phyloP scores from a whole-genome alignment of 2,797 vertebrate species.

The Euthynnus affinis region DNA sequence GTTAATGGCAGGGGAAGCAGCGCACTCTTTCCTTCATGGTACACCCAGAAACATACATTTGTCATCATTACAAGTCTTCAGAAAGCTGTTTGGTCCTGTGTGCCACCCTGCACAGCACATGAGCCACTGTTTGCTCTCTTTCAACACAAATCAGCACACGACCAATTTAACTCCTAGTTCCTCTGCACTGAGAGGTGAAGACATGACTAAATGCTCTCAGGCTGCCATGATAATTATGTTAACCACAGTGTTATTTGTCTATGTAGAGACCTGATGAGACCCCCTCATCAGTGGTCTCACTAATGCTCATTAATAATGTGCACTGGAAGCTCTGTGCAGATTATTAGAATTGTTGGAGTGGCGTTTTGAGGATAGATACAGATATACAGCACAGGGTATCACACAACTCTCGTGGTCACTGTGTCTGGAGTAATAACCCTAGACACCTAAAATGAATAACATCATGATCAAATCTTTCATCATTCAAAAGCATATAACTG shows the following conservation, averaged over 20 bases:
- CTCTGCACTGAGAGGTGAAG: constrained; percentile 23
- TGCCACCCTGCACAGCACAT: constrained; percentile 37
- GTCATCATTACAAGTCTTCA: constrained; percentile 61
- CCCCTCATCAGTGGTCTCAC: background rate
- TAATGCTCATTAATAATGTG: background rate
- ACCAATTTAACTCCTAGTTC: constrained; percentile 64
- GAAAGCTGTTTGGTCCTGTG: constrained; percentile 38
- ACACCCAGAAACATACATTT: constrained; percentile 38
- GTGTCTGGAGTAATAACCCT: no score
- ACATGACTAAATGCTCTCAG: constrained; percentile 36
- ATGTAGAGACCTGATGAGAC: background rate
- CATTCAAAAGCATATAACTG: no score
- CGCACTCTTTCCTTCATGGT: background rate
- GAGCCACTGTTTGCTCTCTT: constrained; percentile 63
- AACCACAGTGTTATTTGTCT: constrained; percentile 11
- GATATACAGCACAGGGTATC: no score
- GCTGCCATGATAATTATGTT: constrained; percentile 1
- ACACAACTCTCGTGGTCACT: no score
- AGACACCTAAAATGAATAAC: no score
- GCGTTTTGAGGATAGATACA: no score
- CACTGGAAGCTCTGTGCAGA: background rate
- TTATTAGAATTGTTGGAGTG: background rate
- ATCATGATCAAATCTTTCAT: no score
- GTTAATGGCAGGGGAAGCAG: constrained; percentile 20
- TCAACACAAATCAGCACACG: constrained; percentile 57